Conservation (phyloP, 2,888 invertebrate species). For the Heteromyza rotundicornis region DNA sequence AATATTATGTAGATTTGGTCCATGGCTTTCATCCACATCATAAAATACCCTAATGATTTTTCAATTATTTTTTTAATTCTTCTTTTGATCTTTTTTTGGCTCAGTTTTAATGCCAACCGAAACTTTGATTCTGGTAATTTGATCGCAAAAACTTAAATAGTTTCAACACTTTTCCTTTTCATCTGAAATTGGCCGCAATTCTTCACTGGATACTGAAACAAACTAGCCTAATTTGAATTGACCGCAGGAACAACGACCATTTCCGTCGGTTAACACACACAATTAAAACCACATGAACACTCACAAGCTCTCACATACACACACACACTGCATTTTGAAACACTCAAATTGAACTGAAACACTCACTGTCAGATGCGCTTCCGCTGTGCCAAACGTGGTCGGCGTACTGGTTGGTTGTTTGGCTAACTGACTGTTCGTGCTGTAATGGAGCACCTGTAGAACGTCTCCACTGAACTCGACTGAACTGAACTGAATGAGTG, state of each 20-base stretch:
- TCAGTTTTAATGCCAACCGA: too few relatives aligned
- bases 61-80: too few relatives aligned
- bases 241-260: background rate
- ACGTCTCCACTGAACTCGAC: slow-evolving; percentile 41
- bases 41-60: too few relatives aligned
- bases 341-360: background rate
- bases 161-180: too few relatives aligned
- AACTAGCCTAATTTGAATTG: background rate
- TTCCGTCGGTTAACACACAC: background rate
- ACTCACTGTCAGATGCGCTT: background rate
- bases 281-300: background rate
- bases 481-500: slow-evolving; percentile 46
- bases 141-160: too few relatives aligned
- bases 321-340: background rate
- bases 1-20: too few relatives aligned
- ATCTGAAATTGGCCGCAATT: background rate
- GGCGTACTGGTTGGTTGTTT: background rate
- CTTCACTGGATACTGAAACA: background rate
- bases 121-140: too few relatives aligned
- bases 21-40: too few relatives aligned
- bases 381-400: background rate
- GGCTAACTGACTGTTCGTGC: background rate
- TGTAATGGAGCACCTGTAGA: background rate
- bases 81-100: too few relatives aligned
- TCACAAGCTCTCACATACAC: background rate